Conservation (phyloP, 2,888 invertebrate species). For the Suillia variegata region DNA sequence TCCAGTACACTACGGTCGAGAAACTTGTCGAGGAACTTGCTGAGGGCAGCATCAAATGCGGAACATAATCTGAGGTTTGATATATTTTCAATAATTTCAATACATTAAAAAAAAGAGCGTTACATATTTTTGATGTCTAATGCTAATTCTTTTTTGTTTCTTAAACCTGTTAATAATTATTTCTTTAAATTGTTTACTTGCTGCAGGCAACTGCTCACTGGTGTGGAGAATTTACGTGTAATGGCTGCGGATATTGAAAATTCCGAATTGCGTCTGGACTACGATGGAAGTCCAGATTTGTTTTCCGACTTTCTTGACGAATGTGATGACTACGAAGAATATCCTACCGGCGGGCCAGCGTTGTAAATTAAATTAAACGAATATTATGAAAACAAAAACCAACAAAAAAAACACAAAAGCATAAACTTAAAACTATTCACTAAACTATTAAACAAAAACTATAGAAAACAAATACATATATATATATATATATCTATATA, state of each 20-base stretch:
- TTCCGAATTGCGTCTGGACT: constrained; percentile 56
- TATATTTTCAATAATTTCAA: constrained; percentile 1
- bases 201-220: constrained; percentile 69
- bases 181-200: constrained; percentile 9
- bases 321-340: constrained; percentile 49
- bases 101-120: neutral
- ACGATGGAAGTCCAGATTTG: constrained; percentile 47
- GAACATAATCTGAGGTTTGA: constrained; percentile 72
- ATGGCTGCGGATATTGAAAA: constrained; percentile 70
- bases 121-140: too few species aligned
- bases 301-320: constrained; percentile 49
- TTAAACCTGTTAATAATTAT: too few species aligned
- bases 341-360: constrained; percentile 47
- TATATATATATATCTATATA: constrained; percentile 7
- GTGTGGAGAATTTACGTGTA: constrained; percentile 70
- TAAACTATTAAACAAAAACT: constrained; percentile 20
- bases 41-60: constrained; percentile 69
- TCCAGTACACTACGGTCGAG: constrained; percentile 62
- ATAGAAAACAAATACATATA: constrained; percentile 17
- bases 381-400: constrained; percentile 17
- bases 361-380: constrained; percentile 38
- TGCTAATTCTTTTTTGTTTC: too few species aligned
- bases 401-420: constrained; percentile 36
- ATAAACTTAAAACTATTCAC: constrained; percentile 11
- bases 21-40: constrained; percentile 68